Conservation (phyloP, 1,140 invertebrate genomes). For the Drosophila suzukii region DNA sequence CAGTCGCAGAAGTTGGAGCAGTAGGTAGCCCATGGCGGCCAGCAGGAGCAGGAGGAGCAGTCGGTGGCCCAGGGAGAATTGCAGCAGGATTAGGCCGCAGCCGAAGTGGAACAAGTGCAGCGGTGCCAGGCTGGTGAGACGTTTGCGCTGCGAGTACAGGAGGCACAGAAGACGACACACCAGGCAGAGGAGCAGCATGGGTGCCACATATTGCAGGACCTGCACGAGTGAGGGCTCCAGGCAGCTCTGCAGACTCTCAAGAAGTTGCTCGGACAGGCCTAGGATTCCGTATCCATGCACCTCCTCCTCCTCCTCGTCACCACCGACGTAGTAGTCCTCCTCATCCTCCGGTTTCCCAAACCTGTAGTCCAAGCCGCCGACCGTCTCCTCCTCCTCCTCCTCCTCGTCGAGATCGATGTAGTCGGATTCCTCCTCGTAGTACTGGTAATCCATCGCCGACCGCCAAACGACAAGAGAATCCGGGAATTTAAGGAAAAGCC, state of each 20-base stretch:
- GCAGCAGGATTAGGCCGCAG: slow-evolving; percentile 45
- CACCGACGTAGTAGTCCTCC: slow-evolving; percentile 27
- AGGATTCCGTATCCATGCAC: neutral
- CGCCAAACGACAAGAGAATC: slow-evolving; percentile 1
- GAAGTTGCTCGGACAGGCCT: slow-evolving; percentile 5
- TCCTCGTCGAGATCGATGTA: slow-evolving; percentile 57
- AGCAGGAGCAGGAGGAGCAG: slow-evolving; percentile 54
- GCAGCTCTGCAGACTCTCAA: slow-evolving; percentile 30
- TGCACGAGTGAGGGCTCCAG: slow-evolving; percentile 41
- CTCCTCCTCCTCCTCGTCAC: neutral
- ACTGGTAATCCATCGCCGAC: slow-evolving; percentile 67
- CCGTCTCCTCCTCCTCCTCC: slow-evolving; percentile 16
- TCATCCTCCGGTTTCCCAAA: neutral
- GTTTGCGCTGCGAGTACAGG: slow-evolving; percentile 24
- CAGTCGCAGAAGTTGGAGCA: slow-evolving; percentile 58
- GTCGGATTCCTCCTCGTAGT: slow-evolving; percentile 65
- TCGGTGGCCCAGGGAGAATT: slow-evolving; percentile 38
- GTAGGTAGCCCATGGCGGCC: slow-evolving; percentile 46
- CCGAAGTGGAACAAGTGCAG: slow-evolving; percentile 54
- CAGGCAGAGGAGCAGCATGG: slow-evolving; percentile 51
- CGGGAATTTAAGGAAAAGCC: slow-evolving; percentile 11
- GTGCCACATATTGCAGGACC: slow-evolving; percentile 46
- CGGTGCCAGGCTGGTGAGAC: slow-evolving; percentile 10
- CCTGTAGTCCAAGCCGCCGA: slow-evolving; percentile 1
- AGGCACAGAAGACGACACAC: slow-evolving; percentile 27